These are phyloP conservation scores for Musca vetustissima DNA, from an alignment of 1,140 invertebrate species.

Conservation along the genomic window DNA sequence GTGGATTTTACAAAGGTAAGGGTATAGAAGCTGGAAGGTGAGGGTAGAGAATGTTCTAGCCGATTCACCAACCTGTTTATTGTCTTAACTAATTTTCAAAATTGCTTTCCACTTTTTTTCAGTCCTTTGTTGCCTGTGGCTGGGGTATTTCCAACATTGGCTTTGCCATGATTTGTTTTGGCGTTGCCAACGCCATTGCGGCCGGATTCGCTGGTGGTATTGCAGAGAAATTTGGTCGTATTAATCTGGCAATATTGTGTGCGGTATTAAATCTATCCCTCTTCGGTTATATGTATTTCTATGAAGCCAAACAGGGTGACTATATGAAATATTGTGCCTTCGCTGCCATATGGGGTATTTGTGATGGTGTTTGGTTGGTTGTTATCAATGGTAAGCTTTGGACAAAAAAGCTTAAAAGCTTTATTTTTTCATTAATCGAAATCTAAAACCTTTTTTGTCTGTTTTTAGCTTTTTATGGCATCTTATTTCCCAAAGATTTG, in stretches of 20 bases:
- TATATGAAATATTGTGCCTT: slow-evolving; percentile 78
- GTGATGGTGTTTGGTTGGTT: slow-evolving; percentile 91
- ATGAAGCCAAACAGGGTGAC: slow-evolving; percentile 74
- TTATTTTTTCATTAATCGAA: background rate
- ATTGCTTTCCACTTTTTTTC: slow-evolving; percentile 25
- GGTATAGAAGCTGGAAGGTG: background rate
- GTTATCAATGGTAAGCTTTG: slow-evolving; percentile 83
- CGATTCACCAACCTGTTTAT: too few relatives aligned
- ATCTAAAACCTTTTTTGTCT: background rate
- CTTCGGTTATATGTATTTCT: slow-evolving; percentile 67
- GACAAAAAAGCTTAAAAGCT: background rate
- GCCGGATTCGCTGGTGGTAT: slow-evolving; percentile 77
- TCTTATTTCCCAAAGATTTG: slow-evolving; percentile 81
- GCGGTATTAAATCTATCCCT: slow-evolving; percentile 74
- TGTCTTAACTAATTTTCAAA: background rate
- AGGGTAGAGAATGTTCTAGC: too few relatives aligned
- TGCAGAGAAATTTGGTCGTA: slow-evolving; percentile 77
- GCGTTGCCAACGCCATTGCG: slow-evolving; percentile 78
- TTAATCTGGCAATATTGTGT: slow-evolving; percentile 68
- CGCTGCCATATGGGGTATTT: slow-evolving; percentile 86
- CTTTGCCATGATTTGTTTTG: slow-evolving; percentile 90
- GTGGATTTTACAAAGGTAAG: slow-evolving; percentile 85
- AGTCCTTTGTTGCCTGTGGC: slow-evolving; percentile 88
- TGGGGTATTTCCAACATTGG: slow-evolving; percentile 88
- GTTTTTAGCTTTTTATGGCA: slow-evolving; percentile 78